phyloP scores from a whole-genome alignment of 2,888 invertebrate species.

The Serripes groenlandicus region DNA sequence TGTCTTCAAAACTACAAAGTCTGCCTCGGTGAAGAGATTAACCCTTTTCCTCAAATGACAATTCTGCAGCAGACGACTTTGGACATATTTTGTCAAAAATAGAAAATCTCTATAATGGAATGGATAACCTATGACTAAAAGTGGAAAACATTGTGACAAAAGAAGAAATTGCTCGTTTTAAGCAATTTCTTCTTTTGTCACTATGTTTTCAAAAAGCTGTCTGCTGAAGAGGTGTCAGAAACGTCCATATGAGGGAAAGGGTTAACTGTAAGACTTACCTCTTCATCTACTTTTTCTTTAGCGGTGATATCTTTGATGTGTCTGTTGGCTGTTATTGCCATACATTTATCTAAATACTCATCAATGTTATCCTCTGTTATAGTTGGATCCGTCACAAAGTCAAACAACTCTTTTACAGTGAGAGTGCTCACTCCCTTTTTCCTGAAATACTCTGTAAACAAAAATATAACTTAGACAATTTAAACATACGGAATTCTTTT shows the following conservation, averaged over 20 bases:
- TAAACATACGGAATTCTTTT: too few relatives aligned
- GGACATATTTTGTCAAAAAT: too few relatives aligned
- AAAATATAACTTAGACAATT: background rate
- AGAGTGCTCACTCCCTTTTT: conserved; percentile 95
- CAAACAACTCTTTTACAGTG: conserved; percentile 96
- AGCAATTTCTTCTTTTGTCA: background rate
- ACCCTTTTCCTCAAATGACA: too few relatives aligned
- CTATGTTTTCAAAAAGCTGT: background rate
- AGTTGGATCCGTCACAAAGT: conserved; percentile 97
- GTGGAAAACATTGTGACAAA: background rate
- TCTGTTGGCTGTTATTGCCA: conserved; percentile 79
- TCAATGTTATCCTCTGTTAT: conserved; percentile 94
- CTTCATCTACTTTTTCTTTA: conserved; percentile 93
- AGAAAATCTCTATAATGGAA: too few relatives aligned
- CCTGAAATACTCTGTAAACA: conserved; percentile 92
- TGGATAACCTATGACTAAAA: too few relatives aligned
- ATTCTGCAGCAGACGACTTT: too few relatives aligned
- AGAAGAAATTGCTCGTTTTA: background rate
- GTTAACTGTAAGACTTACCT: conserved; percentile 85
- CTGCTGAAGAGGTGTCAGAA: background rate
- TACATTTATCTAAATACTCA: conserved; percentile 82
- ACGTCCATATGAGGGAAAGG: background rate
- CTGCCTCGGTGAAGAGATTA: background rate
- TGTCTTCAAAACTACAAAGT: background rate
- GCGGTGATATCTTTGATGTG: conserved; percentile 89